Conservation (phyloP, 2,888 invertebrate species). For the Adela reaumurella region DNA sequence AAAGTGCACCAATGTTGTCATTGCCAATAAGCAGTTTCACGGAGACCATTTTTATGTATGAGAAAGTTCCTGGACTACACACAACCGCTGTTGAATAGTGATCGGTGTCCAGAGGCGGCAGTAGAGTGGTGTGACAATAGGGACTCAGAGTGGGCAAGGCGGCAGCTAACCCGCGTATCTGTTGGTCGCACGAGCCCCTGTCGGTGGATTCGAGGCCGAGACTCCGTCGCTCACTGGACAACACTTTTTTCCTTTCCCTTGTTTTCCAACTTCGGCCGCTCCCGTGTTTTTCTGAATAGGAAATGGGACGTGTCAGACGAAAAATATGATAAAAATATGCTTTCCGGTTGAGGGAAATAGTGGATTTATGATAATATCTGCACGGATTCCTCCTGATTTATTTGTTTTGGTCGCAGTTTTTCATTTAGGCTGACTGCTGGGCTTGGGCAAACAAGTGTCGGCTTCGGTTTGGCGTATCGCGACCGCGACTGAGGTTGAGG, state of each 20-base stretch:
- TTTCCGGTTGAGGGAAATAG: constrained; percentile 44
- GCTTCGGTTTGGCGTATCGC: too few species aligned
- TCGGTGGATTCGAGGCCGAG: not conserved
- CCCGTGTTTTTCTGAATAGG: constrained; percentile 52
- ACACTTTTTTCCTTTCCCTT: constrained; percentile 47
- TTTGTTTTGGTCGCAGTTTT: not conserved
- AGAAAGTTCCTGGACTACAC: too few species aligned
- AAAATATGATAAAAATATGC: constrained; percentile 54
- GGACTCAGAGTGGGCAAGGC: too few species aligned
- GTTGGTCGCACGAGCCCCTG: constrained; percentile 38
- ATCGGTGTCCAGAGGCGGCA: too few species aligned
- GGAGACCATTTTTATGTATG: too few species aligned
- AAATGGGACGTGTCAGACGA: constrained; percentile 54
- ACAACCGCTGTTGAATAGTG: too few species aligned
- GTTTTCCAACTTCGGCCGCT: constrained; percentile 51
- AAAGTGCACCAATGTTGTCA: too few species aligned
- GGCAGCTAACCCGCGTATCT: constrained; percentile 54
- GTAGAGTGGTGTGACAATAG: too few species aligned
- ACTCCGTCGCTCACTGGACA: not conserved
- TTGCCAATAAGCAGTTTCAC: too few species aligned
- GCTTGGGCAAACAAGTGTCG: not conserved
- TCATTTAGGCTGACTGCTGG: not conserved
- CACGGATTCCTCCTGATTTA: constrained; percentile 6
- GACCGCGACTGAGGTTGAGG: too few species aligned
- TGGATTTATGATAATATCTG: constrained; percentile 48